phyloP scores from a whole-genome alignment of 2,888 invertebrate genomes.

The Catocala sponsa region DNA sequence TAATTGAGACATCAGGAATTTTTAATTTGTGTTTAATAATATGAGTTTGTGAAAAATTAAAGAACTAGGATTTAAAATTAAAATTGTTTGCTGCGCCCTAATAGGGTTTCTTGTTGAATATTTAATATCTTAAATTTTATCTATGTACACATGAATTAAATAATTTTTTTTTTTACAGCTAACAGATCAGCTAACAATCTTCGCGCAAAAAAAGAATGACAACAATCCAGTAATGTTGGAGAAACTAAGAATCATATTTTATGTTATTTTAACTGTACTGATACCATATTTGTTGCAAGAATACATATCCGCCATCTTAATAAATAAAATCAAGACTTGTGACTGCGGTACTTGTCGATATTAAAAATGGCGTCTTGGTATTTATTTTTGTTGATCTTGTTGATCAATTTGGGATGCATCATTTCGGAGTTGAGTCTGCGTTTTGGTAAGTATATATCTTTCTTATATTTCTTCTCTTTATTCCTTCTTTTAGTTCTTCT shows the following conservation, averaged over 20 bases:
- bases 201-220: conserved; percentile 24
- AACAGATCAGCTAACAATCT: too few relatives aligned
- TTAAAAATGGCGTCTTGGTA: conserved; percentile 53
- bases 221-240: conserved; percentile 64
- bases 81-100: too few relatives aligned
- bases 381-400: conserved; percentile 62
- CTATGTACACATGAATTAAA: too few relatives aligned
- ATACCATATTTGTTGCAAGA: conserved; percentile 82
- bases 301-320: conserved; percentile 77
- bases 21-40: too few relatives aligned
- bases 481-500: too few relatives aligned
- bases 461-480: neutral
- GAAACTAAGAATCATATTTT: conserved; percentile 78
- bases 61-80: too few relatives aligned
- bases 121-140: too few relatives aligned
- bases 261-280: conserved; percentile 72
- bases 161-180: too few relatives aligned
- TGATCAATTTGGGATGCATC: conserved; percentile 70
- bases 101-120: too few relatives aligned
- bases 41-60: too few relatives aligned
- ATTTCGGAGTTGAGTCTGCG: conserved; percentile 73
- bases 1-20: too few relatives aligned
- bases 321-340: conserved; percentile 71
- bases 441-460: conserved; percentile 75
- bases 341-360: conserved; percentile 61